Base-by-base conservation (phyloP, 1,140 invertebrate genomes). In the Papilio aristodemus region DNA sequence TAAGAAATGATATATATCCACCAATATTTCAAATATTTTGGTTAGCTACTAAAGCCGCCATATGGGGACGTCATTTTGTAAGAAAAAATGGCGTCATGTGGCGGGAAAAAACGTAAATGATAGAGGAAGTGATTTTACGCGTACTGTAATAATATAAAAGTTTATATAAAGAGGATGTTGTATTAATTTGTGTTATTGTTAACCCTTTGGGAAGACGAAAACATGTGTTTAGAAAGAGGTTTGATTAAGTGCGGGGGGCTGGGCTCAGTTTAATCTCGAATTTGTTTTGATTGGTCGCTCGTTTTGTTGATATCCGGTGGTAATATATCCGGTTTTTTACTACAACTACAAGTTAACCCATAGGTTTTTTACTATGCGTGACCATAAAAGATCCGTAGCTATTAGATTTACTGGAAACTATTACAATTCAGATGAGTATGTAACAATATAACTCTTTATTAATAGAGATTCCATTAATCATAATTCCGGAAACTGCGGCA, bases 171-270 rank as follows among this genome's bases (percentile, higher is more conserved):
- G 74, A 84, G 86, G 85, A 86, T 85, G 84, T 82, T 82, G 75
- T 87, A 89, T 90, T 89, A 90, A 90, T 87, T 88, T 87, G 86
- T 85, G 72, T 88, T 84, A 90, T 88, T 87, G 80, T 87, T 79
- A 72, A 90, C 86, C 85, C 87, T 86, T 86, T 90, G 83, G 43
- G 69, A 70, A 71, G 76, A 72, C 68, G 76, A 75, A 80, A 84
- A 80, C 85, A 89, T 84, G 79, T 89, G 85, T 85, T 81, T 80
- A 74, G 79, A 71, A 71, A 76, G 57, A 71, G 67, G 68, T 71
- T 77, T 81, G 84, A 89, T 85, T 86, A 86, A 81, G 75, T 80
- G 79, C 80, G 71, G 46, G 27, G 76, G 74, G 79, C 69, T 72
- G 76, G 79, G 71, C 64, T 74, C 75, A 78, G 84, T 89, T 90